Percentiles rank a stretch among this genome's conserved stretches.
These are phyloP conservation scores for Oncorhynchus keta DNA, from an alignment of 2,113 vertebrate genomes.

Conservation along the genomic window DNA sequence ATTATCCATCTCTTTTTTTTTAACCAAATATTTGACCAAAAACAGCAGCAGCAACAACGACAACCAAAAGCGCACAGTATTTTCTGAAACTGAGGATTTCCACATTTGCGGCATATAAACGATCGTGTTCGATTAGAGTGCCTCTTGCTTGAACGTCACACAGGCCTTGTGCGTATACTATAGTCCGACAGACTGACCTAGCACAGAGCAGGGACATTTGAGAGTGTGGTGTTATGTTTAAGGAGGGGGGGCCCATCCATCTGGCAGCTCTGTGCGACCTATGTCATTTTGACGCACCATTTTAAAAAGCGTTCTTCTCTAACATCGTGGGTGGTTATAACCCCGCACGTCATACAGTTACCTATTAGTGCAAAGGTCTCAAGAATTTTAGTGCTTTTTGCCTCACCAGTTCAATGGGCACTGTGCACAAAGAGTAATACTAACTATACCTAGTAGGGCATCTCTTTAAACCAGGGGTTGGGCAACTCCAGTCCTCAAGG, in stretches of 20 bases:
- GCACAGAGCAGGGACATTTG: slow-evolving; percentile 46
- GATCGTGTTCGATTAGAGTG: background rate
- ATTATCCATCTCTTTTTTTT: background rate
- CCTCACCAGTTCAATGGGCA: background rate
- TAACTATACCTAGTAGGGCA: background rate
- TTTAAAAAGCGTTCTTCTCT: background rate
- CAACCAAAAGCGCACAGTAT: too few species aligned
- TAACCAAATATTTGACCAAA: background rate
- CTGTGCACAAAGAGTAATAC: background rate
- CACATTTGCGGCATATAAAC: background rate
- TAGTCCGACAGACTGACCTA: background rate
- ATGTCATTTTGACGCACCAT: too few species aligned
- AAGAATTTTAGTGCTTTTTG: background rate
- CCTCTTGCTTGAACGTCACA: background rate
- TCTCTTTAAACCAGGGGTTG: background rate
- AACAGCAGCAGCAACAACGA: too few species aligned
- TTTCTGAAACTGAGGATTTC: too few species aligned
- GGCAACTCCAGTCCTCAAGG: too few species aligned
- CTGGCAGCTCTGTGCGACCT: too few species aligned
- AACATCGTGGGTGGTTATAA: background rate
- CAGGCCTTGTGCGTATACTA: background rate
- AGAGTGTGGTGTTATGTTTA: slow-evolving; percentile 46
- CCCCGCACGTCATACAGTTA: background rate
- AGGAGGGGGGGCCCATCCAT: background rate
- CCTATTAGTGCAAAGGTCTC: background rate